Conservation (phyloP, 2,888 invertebrate genomes). For the Acanthosoma haemorrhoidale region DNA sequence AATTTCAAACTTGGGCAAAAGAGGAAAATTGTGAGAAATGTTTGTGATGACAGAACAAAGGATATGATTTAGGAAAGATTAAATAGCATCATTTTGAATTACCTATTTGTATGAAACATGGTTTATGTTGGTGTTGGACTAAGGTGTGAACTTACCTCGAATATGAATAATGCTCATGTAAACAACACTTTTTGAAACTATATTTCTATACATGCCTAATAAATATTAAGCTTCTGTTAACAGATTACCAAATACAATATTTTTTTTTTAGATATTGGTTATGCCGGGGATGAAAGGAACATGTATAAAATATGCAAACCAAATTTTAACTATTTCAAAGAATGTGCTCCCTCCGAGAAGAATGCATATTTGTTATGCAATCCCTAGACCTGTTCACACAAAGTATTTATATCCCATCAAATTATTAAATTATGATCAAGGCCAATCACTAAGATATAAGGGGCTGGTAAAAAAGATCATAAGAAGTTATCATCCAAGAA, state of each 20-base stretch:
- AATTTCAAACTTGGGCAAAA: no score
- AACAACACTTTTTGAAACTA: no score
- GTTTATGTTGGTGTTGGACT: no score
- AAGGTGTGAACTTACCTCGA: no score
- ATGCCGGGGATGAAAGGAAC: conserved; percentile 11
- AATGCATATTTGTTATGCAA: neutral
- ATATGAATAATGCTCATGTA: no score
- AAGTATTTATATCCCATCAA: neutral
- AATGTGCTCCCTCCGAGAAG: neutral
- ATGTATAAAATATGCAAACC: conserved; percentile 11
- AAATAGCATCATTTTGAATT: no score
- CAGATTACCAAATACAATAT: neutral
- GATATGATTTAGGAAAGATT: no score
- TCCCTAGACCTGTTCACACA: neutral
- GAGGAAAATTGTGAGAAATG: no score
- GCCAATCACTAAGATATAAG: neutral
- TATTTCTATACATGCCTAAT: no score
- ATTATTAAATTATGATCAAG: neutral
- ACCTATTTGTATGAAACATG: no score
- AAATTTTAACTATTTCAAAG: neutral
- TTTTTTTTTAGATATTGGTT: conserved; percentile 10
- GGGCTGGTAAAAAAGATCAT: neutral
- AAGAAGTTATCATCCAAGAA: neutral
- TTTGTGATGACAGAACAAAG: no score
- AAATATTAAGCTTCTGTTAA: no score